phyloP scores from a whole-genome alignment of 1,140 invertebrate genomes.

The Aporrectodea caliginosa region DNA sequence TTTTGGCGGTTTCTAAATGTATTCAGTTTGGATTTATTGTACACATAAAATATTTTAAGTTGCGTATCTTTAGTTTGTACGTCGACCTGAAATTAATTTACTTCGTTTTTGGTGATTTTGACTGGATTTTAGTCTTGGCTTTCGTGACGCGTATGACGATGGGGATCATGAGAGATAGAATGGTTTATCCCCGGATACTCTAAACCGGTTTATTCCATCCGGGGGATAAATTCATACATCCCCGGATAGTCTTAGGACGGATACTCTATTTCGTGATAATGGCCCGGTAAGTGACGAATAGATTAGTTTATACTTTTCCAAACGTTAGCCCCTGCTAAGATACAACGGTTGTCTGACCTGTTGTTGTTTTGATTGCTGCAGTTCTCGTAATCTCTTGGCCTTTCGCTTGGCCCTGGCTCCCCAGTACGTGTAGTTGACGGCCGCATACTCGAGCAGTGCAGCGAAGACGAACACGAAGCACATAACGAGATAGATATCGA shows the following conservation, averaged over 20 bases:
- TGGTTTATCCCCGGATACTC: neutral
- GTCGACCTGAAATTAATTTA: too few relatives aligned
- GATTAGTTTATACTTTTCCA: too few relatives aligned
- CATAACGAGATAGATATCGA: conserved; percentile 89
- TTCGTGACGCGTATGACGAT: too few relatives aligned
- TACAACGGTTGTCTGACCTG: neutral
- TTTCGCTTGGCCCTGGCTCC: conserved; percentile 85
- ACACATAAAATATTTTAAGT: too few relatives aligned
- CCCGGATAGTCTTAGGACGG: neutral
- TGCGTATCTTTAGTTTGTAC: too few relatives aligned
- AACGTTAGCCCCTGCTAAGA: neutral
- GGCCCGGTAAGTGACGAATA: neutral
- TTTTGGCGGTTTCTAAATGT: too few relatives aligned
- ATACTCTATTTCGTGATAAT: neutral
- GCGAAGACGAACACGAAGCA: conserved; percentile 88
- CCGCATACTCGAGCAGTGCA: conserved; percentile 84
- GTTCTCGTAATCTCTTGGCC: conserved; percentile 45
- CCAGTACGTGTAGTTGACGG: conserved; percentile 97
- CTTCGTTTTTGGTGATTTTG: too few relatives aligned
- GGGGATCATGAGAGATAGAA: too few relatives aligned
- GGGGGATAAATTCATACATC: neutral
- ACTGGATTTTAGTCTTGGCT: too few relatives aligned
- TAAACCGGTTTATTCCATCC: neutral
- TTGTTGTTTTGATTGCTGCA: neutral
- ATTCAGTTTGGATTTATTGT: too few relatives aligned